These are phyloP conservation scores for Diphyllodes magnificus DNA, from an alignment of 2,113 vertebrate genomes.

Conservation along the genomic window DNA sequence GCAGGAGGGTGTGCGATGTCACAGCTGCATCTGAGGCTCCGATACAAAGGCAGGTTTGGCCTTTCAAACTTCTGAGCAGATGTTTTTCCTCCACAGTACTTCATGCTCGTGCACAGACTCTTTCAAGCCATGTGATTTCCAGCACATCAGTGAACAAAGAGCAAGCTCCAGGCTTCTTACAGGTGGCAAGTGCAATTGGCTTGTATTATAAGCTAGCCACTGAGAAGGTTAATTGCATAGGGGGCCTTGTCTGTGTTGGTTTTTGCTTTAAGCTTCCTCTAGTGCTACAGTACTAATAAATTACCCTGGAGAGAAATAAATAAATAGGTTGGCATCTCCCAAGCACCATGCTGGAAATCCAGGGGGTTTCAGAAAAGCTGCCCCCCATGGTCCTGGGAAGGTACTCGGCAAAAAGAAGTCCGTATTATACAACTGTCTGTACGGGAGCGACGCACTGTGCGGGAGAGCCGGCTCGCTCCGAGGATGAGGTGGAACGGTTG, in stretches of 20 bases:
- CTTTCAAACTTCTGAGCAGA: not conserved
- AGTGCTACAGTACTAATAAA: constrained; percentile 60
- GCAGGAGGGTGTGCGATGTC: not conserved
- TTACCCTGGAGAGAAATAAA: constrained; percentile 62
- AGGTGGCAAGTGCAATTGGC: constrained; percentile 16
- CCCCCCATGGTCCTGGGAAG: not conserved
- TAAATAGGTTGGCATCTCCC: constrained; percentile 66
- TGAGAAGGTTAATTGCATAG: constrained; percentile 32
- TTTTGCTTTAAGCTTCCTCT: constrained; percentile 33
- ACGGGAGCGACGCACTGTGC: constrained; percentile 85
- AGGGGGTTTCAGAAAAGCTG: constrained; percentile 11
- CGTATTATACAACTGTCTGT: constrained; percentile 85
- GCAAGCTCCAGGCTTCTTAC: not conserved
- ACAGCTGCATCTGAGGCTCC: not conserved
- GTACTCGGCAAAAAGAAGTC: not conserved
- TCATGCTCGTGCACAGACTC: not conserved
- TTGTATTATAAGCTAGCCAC: not conserved
- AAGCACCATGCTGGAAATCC: not conserved
- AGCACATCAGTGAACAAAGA: not conserved
- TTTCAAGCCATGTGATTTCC: not conserved
- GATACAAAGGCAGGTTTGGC: not conserved
- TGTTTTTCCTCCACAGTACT: not conserved
- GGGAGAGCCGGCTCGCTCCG: constrained; percentile 84
- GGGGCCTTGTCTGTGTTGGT: not conserved
- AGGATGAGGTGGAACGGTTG: constrained; percentile 84